A percentile compares a stretch with the other conserved stretches of the same genome.
Conservation (phyloP, 2,797 vertebrate species). For the Falco biarmicus region DNA sequence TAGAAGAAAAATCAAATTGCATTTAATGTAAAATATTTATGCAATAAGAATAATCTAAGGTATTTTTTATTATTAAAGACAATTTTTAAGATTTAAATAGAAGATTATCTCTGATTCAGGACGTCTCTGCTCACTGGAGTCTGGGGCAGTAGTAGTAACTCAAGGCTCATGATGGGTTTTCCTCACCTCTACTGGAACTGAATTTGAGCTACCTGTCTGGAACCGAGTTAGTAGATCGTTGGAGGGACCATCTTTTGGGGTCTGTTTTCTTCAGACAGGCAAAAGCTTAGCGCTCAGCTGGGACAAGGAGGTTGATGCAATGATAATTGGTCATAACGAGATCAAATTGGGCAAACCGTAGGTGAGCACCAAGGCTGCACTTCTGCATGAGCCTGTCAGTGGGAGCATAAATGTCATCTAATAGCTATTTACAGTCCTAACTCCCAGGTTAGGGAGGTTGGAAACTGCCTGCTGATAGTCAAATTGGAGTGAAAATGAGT, state of each 20-base stretch:
- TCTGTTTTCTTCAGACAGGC: not conserved
- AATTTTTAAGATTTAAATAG: not conserved
- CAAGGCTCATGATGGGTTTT: not conserved
- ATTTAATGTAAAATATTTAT: not conserved
- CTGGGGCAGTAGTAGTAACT: not conserved
- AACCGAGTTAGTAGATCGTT: not conserved
- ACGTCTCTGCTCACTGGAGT: not conserved
- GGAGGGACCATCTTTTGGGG: not conserved
- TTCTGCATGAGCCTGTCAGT: not conserved
- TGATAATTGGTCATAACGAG: not conserved
- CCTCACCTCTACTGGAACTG: not conserved
- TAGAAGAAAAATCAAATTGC: not conserved
- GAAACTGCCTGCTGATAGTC: not conserved
- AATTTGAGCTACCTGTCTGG: not conserved
- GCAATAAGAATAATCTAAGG: accelerated
- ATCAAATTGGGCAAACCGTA: not conserved
- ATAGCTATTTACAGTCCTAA: not conserved
- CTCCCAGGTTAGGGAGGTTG: not conserved
- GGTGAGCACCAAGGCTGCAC: not conserved
- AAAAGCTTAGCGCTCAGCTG: not conserved
- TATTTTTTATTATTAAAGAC: not conserved
- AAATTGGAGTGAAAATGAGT: not conserved
- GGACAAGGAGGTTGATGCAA: not conserved
- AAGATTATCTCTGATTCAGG: not conserved
- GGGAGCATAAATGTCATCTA: not conserved